Evolutionary conservation across 2,888 invertebrate genomes (phyloP).

Genomic region (Cremastinae sp.): DNA sequence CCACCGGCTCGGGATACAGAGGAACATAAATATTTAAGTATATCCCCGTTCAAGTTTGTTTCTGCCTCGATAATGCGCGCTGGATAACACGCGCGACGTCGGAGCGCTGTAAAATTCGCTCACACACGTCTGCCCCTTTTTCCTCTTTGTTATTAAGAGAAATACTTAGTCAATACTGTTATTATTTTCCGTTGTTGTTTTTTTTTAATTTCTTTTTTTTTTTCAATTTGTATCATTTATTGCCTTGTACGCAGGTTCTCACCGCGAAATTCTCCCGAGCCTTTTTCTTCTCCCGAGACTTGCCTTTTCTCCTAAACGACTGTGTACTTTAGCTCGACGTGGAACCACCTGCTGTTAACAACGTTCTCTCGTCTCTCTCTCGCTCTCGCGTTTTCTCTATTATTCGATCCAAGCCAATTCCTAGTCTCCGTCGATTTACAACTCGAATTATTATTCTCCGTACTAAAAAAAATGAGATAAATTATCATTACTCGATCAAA

Average conservation of each 20-base stretch:
- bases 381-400: constrained; percentile 16
- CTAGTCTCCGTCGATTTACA: constrained; percentile 53
- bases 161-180: background rate
- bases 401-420: constrained; percentile 39
- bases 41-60: background rate
- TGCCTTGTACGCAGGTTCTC: constrained; percentile 58
- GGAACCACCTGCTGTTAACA: constrained; percentile 58
- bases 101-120: no score
- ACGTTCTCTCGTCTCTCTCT: constrained; percentile 43
- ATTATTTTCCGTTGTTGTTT: background rate
- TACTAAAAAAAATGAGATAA: constrained; percentile 26
- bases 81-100: no score
- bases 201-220: constrained; percentile 15
- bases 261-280: constrained; percentile 50
- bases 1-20: constrained; percentile 6
- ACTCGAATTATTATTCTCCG: constrained; percentile 54
- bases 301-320: constrained; percentile 25
- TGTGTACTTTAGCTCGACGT: constrained; percentile 49
- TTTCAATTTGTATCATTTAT: constrained; percentile 41
- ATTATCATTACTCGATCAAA: constrained; percentile 33
- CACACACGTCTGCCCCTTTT: background rate
- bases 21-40: constrained; percentile 20
- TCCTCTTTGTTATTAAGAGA: background rate
- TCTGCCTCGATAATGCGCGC: no score
- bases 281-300: constrained; percentile 39